phyloP scores from a whole-genome alignment of 2,113 vertebrate genomes.

The Pituophis catenifer region DNA sequence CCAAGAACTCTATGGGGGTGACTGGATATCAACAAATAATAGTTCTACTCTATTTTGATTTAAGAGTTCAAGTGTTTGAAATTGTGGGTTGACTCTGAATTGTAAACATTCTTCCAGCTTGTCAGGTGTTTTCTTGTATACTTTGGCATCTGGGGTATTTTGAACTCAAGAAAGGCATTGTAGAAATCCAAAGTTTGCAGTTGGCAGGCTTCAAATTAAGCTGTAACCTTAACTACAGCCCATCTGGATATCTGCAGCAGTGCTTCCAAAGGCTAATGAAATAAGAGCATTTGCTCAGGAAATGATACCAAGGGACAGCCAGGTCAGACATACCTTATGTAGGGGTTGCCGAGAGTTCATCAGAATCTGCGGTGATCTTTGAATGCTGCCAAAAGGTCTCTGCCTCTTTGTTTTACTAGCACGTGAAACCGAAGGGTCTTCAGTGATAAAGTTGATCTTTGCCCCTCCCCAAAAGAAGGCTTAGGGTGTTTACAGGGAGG shows the following conservation, averaged over 20 bases:
- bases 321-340: slow-evolving; percentile 40
- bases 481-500: not conserved
- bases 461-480: not conserved
- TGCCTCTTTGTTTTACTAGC: slow-evolving; percentile 48
- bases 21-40: not conserved
- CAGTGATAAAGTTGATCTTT: slow-evolving; percentile 38
- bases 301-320: slow-evolving; percentile 46
- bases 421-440: slow-evolving; percentile 22
- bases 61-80: slow-evolving; percentile 8
- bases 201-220: slow-evolving; percentile 33
- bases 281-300: slow-evolving; percentile 56
- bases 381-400: slow-evolving; percentile 43
- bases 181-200: slow-evolving; percentile 25
- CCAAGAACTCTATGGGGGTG: not conserved
- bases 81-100: not conserved
- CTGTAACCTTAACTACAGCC: slow-evolving; percentile 45
- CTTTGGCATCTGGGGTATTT: slow-evolving; percentile 39
- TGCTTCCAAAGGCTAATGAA: slow-evolving; percentile 49
- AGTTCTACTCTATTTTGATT: not conserved
- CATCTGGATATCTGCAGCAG: slow-evolving; percentile 34
- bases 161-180: slow-evolving; percentile 27
- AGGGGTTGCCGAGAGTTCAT: slow-evolving; percentile 47
- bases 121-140: slow-evolving; percentile 19
- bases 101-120: not conserved
- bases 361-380: slow-evolving; percentile 50